Evolutionary conservation across 2,113 vertebrate species (phyloP).

Genomic region (Silurus glanis): DNA sequence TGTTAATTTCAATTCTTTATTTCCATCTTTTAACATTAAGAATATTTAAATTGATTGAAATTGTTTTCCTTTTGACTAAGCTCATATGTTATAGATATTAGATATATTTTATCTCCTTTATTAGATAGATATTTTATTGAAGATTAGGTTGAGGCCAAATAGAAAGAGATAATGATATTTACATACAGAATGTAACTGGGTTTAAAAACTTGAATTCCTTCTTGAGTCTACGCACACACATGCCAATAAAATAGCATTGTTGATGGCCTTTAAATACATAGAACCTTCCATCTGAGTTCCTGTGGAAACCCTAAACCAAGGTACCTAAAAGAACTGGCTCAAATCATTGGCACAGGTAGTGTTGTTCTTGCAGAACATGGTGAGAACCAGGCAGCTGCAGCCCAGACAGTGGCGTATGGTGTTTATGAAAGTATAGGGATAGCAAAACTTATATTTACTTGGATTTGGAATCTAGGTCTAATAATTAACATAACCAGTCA

Average conservation of each 20-base stretch:
- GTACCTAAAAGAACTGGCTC: background rate
- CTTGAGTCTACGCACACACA: background rate
- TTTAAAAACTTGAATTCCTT: background rate
- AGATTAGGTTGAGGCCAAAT: background rate
- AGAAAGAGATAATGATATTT: background rate
- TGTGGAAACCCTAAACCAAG: background rate
- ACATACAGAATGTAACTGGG: background rate
- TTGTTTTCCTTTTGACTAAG: background rate
- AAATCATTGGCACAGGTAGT: background rate
- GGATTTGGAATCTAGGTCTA: background rate
- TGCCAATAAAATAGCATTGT: background rate
- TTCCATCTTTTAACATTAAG: background rate
- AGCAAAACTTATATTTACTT: background rate
- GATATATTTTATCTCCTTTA: background rate
- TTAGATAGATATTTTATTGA: background rate
- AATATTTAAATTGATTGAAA: background rate
- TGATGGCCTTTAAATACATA: background rate
- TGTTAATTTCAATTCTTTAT: conserved; percentile 17
- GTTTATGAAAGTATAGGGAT: background rate
- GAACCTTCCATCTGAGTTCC: background rate
- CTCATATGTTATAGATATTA: background rate
- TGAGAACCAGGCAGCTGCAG: background rate
- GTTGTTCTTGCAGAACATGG: background rate
- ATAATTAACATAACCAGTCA: background rate
- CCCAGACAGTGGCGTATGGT: background rate